Base-by-base conservation (phyloP, 1,140 invertebrate species). In the Listronotus oregonensis region DNA sequence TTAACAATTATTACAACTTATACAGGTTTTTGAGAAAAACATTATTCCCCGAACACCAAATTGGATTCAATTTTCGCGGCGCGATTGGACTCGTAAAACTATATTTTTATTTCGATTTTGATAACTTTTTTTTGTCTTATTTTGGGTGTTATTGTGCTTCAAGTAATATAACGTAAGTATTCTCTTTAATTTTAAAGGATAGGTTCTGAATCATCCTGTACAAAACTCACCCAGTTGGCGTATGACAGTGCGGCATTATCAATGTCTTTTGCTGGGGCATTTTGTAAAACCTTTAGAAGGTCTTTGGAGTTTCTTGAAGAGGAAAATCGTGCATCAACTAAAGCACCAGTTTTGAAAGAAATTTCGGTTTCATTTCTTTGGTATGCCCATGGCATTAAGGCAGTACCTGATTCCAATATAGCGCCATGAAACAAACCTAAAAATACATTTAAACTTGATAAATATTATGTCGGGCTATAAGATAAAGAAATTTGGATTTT, bases 391-490 rank as follows among this genome's bases (percentile, higher is more conserved):
- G 64, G 56, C 21, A 32, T 17, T 10, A 72, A 18, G 9, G 60
- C 27, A 1, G 64, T 58, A 5, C 68, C 71, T 56, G 68, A 70
- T 27, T 62, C 51, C 3, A 61, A 27, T 8, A 72, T 70, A 5
- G 66, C 71, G 6, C 27, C 59, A 34, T 52, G 32, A 44, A 70
- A 72, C 14, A 72, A 46, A 43, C 68, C 70, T 69, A 14, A 31
- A 58, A 63, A 55, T n/a, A 0, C 3, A 50, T 7, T 12, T 50
- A 17, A 50, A 7, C 6, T 3, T 5, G n/a, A n/a, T n/a, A n/a
- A n/a, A n/a, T n/a, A n/a, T n/a, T n/a, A n/a, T n/a, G n/a, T n/a
- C n/a, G 17, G 12, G 12, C 9, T 14, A 14, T 3, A 47, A 18
- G 9, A n/a, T 47, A 14, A 3, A 1, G 17, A 15, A 15, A 47